Evolutionary conservation across 2,888 invertebrate species (phyloP), one percentile per base, ranked within the genome.

Genomic region (Morpho helenor): DNA sequence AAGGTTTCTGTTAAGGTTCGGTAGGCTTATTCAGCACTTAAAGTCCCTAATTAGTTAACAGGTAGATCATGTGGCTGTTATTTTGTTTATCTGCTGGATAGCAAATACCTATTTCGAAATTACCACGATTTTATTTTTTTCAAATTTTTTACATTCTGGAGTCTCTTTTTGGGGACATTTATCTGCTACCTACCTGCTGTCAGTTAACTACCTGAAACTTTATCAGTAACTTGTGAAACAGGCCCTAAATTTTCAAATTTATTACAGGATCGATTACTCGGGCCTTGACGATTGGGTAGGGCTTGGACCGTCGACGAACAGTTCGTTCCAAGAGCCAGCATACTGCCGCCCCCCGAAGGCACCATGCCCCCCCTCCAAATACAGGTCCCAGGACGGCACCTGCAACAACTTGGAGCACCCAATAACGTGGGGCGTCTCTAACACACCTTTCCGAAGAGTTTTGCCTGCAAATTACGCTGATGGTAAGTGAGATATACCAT

Each of bases 391-490:
- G 44, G 94, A 96, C 68, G 97, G 97, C 0, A 92, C 92, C 3
- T 97, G 97, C 77, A 97, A 97, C 75, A 96, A 95, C 76, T 76
- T 94, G 59, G 69, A 85, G 7, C 84, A 95, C 66, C 93, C 94
- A 0, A 76, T 87, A n/a, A 81, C 83, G 3, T 95, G 92, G 91
- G 97, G 97, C 0, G 93, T 94, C 0, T 92, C 95, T 0, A 93
- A 94, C 75, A 93, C 92, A n/a, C 94, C 96, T 0, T 97, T 95
- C 69, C 91, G 95, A 56, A 92, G 96, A 72, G 91, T 93, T n/a
- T 75, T 97, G 7, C 92, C 94, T 0, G 93, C 96, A 0, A 93
- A 93, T 71, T 97, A 97, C 76, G 93, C 92, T 8, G 96, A 97
- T 75, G 96, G 96, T 87, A 91, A 87, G 76, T 43, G 31, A 5